Evolutionary conservation across 2,113 vertebrate species (phyloP).

Genomic region (Amblyornis subalaris): DNA sequence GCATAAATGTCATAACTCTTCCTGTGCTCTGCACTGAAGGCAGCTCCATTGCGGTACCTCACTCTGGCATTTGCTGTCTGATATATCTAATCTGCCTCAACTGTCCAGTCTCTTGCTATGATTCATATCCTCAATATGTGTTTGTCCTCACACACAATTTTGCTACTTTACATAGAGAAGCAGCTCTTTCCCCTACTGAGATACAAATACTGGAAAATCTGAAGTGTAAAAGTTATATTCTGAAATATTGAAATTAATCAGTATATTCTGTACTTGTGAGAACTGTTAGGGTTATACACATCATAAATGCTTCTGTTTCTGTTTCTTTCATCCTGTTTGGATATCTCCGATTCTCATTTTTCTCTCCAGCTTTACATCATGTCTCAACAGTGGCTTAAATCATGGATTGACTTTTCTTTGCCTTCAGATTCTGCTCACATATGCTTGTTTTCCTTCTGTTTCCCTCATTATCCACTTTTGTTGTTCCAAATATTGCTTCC

Average conservation of each 20-base stretch:
- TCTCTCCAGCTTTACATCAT: neutral
- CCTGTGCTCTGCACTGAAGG: slow-evolving; percentile 21
- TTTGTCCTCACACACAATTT: slow-evolving; percentile 61
- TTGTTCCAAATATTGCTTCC: neutral
- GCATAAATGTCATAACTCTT: slow-evolving; percentile 77
- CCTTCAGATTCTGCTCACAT: neutral
- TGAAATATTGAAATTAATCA: slow-evolving; percentile 31
- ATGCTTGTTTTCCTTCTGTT: neutral
- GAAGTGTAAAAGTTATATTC: neutral
- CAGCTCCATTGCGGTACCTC: slow-evolving; percentile 67
- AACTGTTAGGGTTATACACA: neutral
- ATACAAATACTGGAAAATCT: slow-evolving; percentile 21
- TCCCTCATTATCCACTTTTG: neutral
- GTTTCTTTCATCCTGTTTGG: neutral
- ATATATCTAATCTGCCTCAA: slow-evolving; percentile 66
- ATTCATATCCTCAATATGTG: slow-evolving; percentile 61
- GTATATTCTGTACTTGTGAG: neutral
- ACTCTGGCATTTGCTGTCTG: slow-evolving; percentile 55
- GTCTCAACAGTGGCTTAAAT: neutral
- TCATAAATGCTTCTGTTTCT: neutral
- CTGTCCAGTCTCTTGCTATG: slow-evolving; percentile 65
- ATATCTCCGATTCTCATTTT: neutral
- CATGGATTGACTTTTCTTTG: neutral
- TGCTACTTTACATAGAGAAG: slow-evolving; percentile 42
- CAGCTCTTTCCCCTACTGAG: slow-evolving; percentile 13